Evolutionary conservation across 2,113 vertebrate genomes (phyloP), one percentile per base, ranked within the genome.

Genomic region (Laticauda colubrina): DNA sequence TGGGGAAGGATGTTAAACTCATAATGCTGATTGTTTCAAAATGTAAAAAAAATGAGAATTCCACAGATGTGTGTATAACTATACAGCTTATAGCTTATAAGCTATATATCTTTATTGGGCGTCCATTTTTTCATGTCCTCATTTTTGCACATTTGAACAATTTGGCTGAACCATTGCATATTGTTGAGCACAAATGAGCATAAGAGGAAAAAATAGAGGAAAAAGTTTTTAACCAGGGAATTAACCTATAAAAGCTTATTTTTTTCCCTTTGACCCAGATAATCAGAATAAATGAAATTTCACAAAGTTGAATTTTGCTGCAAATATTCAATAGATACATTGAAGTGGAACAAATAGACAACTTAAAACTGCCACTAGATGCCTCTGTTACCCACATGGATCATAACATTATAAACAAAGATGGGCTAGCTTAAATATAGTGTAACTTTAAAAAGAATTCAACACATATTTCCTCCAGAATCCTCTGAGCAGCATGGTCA

Each of bases 351-450:
- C 5, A 23, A 88, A 75, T n/a, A 55, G 87, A 20, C 1, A 86
- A 23, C 3, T 1, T 9, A 92, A 39, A 90, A 3, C 53, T 29
- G 45, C 61, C 86, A 93, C 85, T 91, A 92, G 91, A 10, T 94
- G 93, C 18, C 88, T 92, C 91, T 91, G 56, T 94, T 91, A 90
- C 85, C 59, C 26, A 64, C 39, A 59, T 86, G 8, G 20, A 69
- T 90, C 12, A 34, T 57, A 20, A 21, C 29, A 3, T 43, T 34
- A 29, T 11, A 51, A 43, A 11, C 24, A 23, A 10, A 10, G 26
- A 56, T 11, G 53, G 23, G 3, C 34, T 55, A 11, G 5, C n/a
- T 81, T 92, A 55, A 55, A 29, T 43, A 43, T 81, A 21, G 7
- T 21, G 75, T 9, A 6, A n/a, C 21, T 81, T 81, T 81, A 81